A percentile compares a stretch with the other conserved stretches of the same genome.
Conservation (phyloP, 2,888 invertebrate species). For the Platycnemis pennipes region DNA sequence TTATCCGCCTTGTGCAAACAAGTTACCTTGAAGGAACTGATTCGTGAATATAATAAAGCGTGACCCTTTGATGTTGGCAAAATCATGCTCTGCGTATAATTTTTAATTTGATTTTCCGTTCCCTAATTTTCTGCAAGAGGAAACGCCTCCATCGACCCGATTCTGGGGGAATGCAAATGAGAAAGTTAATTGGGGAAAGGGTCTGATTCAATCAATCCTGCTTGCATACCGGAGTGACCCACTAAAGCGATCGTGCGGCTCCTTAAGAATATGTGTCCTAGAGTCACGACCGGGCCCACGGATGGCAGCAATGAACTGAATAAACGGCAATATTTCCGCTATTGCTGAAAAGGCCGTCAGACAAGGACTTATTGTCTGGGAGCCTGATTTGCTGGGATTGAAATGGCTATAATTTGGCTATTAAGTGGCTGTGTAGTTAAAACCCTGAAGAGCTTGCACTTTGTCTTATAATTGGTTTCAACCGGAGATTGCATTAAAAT, state of each 20-base stretch:
- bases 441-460: too few species aligned
- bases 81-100: neutral
- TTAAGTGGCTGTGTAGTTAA: too few species aligned
- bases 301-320: neutral
- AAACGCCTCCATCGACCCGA: neutral
- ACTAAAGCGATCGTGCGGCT: neutral
- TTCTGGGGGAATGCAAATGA: neutral
- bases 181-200: conserved; percentile 3
- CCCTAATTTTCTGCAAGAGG: neutral
- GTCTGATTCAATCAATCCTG: neutral
- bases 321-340: neutral
- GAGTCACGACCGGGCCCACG: neutral
- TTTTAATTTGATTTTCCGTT: neutral
- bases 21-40: neutral
- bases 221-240: neutral
- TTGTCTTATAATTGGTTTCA: too few species aligned
- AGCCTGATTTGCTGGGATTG: too few species aligned
- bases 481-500: too few species aligned
- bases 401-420: too few species aligned
- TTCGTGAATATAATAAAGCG: neutral
- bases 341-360: too few species aligned
- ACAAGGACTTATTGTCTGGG: too few species aligned
- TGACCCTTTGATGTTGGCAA: neutral
- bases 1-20: neutral
- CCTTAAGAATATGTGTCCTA: neutral